Conservation (phyloP, 2,113 vertebrate species). For the Pavo muticus region DNA sequence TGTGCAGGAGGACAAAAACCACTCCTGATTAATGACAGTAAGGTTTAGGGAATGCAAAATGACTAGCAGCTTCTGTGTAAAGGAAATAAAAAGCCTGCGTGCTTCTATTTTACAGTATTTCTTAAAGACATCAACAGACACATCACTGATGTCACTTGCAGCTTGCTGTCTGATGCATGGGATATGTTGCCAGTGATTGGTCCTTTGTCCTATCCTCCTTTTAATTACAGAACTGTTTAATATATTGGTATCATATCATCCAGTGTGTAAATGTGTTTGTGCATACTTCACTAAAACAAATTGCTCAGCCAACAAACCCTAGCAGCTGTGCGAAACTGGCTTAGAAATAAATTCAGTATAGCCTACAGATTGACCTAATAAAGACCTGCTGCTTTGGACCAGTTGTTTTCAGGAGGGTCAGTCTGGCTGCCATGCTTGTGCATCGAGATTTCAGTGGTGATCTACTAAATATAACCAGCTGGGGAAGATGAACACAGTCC, state of each 20-base stretch:
- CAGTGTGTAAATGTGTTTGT: neutral
- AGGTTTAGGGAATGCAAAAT: neutral
- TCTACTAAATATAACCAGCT: slow-evolving; percentile 26
- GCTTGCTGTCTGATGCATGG: neutral
- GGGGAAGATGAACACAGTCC: neutral
- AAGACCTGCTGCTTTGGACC: slow-evolving; percentile 21
- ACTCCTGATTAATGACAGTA: neutral
- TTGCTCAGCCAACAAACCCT: neutral
- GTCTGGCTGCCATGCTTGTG: neutral
- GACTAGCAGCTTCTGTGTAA: neutral
- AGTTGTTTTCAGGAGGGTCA: neutral
- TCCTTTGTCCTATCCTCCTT: neutral
- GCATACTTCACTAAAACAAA: neutral
- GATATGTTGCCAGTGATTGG: neutral
- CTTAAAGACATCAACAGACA: neutral
- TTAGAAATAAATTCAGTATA: slow-evolving; percentile 11
- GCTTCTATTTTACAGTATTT: neutral
- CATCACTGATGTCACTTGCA: neutral
- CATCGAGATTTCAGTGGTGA: neutral
- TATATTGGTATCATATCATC: neutral
- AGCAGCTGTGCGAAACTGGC: neutral
- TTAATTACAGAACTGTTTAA: neutral
- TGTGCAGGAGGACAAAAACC: neutral
- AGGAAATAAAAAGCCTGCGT: neutral
- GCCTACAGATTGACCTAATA: slow-evolving; percentile 13